These are phyloP conservation scores for Drosophila lini DNA, from an alignment of 1,140 invertebrate genomes.

Conservation along the genomic window DNA sequence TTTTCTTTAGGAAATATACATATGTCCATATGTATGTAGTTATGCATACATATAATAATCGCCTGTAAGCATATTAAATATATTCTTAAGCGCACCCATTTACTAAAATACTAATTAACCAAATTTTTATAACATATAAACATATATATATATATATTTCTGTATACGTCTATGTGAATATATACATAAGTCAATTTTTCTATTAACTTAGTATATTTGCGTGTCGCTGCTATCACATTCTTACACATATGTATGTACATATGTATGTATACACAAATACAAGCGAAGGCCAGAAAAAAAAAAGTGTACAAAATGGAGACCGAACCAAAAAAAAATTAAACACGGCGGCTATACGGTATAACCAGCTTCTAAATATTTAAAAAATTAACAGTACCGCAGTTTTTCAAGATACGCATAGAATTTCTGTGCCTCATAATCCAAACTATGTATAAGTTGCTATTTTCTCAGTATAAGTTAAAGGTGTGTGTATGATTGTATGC, in stretches of 20 bases:
- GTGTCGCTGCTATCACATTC: slow-evolving; percentile 7
- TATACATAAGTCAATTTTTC: slow-evolving; percentile 2
- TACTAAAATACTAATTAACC: slow-evolving; percentile 1
- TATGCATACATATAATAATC: neutral
- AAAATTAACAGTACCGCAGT: neutral
- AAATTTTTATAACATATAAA: neutral
- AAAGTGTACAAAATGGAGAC: slow-evolving; percentile 40
- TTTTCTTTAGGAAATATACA: slow-evolving; percentile 19
- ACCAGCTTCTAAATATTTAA: neutral
- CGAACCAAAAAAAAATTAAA: neutral
- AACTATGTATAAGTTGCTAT: slow-evolving; percentile 10
- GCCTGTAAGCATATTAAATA: neutral
- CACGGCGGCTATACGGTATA: neutral
- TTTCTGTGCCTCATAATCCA: slow-evolving; percentile 9
- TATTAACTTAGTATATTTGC: slow-evolving; percentile 22
- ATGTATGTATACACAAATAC: slow-evolving; percentile 23
- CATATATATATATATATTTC: neutral
- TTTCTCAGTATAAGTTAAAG: slow-evolving; percentile 24
- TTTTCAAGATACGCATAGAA: neutral
- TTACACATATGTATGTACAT: neutral
- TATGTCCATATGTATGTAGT: neutral
- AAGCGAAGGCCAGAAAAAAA: slow-evolving; percentile 34
- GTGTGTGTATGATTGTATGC: neutral
- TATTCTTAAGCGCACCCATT: slow-evolving; percentile 9
- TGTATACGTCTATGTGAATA: neutral